Percentiles rank a stretch among this genome's conserved stretches.
phyloP scores from a whole-genome alignment of 2,888 invertebrate species.

The Aphodius sticticus region DNA sequence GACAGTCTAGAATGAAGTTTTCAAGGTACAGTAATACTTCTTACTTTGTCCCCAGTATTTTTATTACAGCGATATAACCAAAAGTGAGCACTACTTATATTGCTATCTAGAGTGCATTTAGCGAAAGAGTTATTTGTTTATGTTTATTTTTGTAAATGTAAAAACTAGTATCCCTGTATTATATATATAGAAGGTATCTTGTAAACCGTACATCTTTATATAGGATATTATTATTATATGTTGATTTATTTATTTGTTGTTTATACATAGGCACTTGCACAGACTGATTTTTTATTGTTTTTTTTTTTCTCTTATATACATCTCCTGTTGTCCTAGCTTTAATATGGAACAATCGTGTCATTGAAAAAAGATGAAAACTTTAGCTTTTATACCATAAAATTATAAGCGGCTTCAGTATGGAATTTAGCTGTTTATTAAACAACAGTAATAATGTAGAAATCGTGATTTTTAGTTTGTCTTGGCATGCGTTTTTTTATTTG shows the following conservation, averaged over 20 bases:
- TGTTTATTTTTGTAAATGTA: neutral
- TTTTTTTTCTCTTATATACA: neutral
- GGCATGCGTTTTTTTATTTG: neutral
- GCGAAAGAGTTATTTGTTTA: neutral
- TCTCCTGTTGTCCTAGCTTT: neutral
- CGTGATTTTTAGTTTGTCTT: neutral
- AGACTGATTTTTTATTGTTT: neutral
- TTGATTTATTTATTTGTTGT: conserved; percentile 4
- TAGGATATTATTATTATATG: neutral
- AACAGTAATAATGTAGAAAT: neutral
- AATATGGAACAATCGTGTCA: neutral
- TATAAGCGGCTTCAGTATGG: neutral
- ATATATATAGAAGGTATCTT: too few relatives aligned
- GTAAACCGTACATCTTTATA: neutral
- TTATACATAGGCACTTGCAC: neutral
- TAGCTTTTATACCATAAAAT: neutral
- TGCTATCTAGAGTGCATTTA: neutral
- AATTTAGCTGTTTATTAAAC: neutral
- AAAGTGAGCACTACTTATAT: neutral
- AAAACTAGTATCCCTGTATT: neutral
- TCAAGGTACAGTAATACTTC: neutral
- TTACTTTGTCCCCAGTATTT: neutral
- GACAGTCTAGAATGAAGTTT: conserved; percentile 61
- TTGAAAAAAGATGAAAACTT: neutral
- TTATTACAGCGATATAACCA: neutral